These are phyloP conservation scores for Polypterus senegalus DNA, from an alignment of 2,113 vertebrate genomes.

Conservation along the genomic window DNA sequence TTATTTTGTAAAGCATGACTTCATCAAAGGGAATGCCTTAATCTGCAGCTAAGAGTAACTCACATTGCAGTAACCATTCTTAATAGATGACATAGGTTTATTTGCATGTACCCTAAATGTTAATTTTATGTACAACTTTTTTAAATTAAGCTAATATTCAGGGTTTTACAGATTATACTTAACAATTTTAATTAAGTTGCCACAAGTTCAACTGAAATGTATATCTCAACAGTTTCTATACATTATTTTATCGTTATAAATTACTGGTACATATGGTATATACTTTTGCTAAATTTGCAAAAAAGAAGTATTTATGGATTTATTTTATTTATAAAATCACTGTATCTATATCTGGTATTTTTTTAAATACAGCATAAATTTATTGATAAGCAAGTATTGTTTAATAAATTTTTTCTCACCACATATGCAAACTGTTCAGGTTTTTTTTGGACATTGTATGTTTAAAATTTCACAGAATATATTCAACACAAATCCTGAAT, in stretches of 20 bases:
- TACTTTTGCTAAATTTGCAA: too few species aligned
- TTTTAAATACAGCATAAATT: conserved; percentile 36
- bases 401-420: conserved; percentile 39
- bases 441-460: conserved; percentile 24
- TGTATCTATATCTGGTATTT: conserved; percentile 41
- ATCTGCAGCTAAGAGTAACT: conserved; percentile 8
- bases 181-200: conserved; percentile 34
- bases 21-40: conserved; percentile 43
- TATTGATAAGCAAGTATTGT: conserved; percentile 35
- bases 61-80: background rate
- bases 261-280: too few species aligned
- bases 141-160: conserved; percentile 20
- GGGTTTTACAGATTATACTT: conserved; percentile 19
- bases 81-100: background rate
- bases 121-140: conserved; percentile 1
- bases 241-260: too few species aligned
- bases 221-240: background rate
- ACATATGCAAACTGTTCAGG: conserved; percentile 16
- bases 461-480: conserved; percentile 27
- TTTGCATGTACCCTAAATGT: conserved; percentile 1
- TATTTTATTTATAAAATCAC: conserved; percentile 41
- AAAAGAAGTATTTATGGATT: conserved; percentile 30
- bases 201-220: conserved; percentile 31
- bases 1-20: conserved; percentile 50
- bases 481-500: conserved; percentile 36